Base-by-base conservation (phyloP, 2,113 vertebrate genomes). In the Daphoenositta chrysoptera region DNA sequence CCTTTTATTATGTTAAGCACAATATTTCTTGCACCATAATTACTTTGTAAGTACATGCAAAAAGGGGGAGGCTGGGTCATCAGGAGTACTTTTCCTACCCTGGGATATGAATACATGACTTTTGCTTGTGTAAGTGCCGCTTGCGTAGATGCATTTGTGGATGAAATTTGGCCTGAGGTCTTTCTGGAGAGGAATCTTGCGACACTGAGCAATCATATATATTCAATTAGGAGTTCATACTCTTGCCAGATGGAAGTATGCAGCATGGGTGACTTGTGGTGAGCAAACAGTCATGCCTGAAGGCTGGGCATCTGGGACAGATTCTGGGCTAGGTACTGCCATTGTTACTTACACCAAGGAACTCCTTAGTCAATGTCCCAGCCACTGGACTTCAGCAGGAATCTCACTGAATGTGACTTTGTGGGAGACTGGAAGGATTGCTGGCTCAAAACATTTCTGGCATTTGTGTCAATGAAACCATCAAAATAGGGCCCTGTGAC, bases 131-230 rank as follows among this genome's bases (percentile, higher is more conserved):
- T 90, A 96, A 92, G 65, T 87, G 76, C 65, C 12, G 54, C 83
- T 71, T 94, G 72, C 40, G 24, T 56, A n/a, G 80, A 47, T 86
- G 64, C 37, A 56, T 84, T 92, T 94, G 85, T 60, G 90, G 80
- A 47, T 96, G 92, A 93, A 96, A 90, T 96, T 89, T 96, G 76
- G 92, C 96, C 96, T 11, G 64, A 89, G 83, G 90, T 68, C 73
- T 79, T 95, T 92, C 79, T 84, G 88, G 60, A 88, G 83, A 87
- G 57, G 68, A 90, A 64, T 94, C 79, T 90, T 93, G 92, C 26
- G 26, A 90, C 85, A 91, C 75, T 60, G 82, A 94, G 90, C 71
- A 85, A 63, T 93, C 73, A 5, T 77, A n/a, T 91, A 40, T 58
- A 44, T 93, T 93, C 51, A 83, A 27, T 77, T 69, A 90, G 66